phyloP scores from a whole-genome alignment of 2,113 vertebrate species.

The Pygoscelis antarcticus region DNA sequence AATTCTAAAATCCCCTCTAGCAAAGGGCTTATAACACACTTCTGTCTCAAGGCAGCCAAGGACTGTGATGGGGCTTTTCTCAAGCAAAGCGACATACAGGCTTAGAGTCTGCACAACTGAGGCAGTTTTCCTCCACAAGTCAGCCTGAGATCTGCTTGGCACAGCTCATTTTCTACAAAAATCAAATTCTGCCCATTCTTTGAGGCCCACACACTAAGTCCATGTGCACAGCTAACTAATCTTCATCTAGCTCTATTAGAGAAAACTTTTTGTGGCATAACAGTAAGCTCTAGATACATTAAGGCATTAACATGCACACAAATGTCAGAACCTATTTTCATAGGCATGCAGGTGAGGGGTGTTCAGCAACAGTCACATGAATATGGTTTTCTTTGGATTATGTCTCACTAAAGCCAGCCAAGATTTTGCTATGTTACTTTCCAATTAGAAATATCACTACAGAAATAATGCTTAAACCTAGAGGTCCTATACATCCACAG shows the following conservation, averaged over 20 bases:
- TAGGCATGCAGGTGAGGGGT: neutral
- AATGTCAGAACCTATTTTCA: neutral
- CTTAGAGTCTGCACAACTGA: too few species aligned
- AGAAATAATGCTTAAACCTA: neutral
- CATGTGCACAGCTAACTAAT: neutral
- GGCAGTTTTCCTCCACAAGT: neutral
- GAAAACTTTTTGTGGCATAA: neutral
- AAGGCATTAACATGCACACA: neutral
- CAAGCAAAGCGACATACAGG: accelerated
- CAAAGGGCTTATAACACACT: neutral
- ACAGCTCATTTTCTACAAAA: neutral
- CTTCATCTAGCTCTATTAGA: neutral
- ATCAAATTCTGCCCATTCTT: neutral
- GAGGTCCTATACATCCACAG: neutral
- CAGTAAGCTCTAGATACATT: neutral
- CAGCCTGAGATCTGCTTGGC: neutral
- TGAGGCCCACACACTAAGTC: neutral
- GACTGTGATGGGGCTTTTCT: neutral
- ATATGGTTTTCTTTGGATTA: neutral
- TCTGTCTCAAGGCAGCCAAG: neutral
- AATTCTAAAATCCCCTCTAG: neutral
- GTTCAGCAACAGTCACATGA: neutral
- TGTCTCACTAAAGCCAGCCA: neutral
- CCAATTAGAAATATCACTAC: neutral
- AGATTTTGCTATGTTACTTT: neutral